phyloP scores from a whole-genome alignment of 2,113 vertebrate genomes.

The Anthoscopus minutus region DNA sequence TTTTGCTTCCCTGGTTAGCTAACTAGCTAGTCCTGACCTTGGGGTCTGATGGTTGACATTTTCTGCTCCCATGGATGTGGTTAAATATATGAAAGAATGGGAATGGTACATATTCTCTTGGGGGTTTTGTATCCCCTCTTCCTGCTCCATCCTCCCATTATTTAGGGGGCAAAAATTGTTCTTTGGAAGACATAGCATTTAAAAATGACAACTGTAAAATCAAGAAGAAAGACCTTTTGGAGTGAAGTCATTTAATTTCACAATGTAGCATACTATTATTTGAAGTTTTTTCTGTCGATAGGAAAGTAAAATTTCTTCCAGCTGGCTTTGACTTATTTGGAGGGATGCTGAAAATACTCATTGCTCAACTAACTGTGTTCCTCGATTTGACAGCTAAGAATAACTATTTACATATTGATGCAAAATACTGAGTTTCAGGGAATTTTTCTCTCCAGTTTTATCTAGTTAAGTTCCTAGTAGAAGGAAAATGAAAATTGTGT shows the following conservation, averaged over 20 bases:
- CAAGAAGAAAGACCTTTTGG: not conserved
- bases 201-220: not conserved
- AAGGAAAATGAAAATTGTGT: not conserved
- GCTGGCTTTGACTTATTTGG: slow-evolving; percentile 23
- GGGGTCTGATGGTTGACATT: not conserved
- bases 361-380: not conserved
- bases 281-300: not conserved
- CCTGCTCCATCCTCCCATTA: not conserved
- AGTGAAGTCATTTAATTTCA: not conserved
- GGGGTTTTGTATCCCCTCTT: not conserved
- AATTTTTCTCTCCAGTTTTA: not conserved
- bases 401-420: slow-evolving; percentile 12
- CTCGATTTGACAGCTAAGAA: slow-evolving; percentile 1
- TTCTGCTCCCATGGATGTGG: not conserved
- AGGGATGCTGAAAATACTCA: slow-evolving; percentile 24
- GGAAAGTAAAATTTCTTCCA: slow-evolving; percentile 42
- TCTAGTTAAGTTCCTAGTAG: not conserved
- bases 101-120: not conserved
- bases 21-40: not conserved
- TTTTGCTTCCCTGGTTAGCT: not conserved
- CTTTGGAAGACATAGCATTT: not conserved
- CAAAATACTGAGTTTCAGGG: not conserved
- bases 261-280: not conserved
- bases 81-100: not conserved
- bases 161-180: not conserved